Evolutionary conservation across 2,888 invertebrate genomes (phyloP).

Genomic region (Sclerodermus sp.): DNA sequence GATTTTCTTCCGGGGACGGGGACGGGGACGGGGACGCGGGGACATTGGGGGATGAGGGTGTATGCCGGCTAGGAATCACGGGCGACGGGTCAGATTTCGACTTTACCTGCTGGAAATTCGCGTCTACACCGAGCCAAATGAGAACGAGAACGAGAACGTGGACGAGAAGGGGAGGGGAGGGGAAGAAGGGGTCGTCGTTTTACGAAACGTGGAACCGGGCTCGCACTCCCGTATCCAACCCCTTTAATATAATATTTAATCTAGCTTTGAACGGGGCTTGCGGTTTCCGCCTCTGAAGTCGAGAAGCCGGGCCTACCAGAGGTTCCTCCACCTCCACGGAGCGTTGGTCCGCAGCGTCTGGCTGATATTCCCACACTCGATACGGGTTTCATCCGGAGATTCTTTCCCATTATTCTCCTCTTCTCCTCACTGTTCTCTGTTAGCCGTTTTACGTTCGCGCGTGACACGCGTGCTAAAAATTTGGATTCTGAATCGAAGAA

Average conservation of each 20-base stretch:
- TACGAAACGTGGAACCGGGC: constrained; percentile 39
- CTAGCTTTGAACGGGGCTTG: constrained; percentile 59
- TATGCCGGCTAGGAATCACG: no score
- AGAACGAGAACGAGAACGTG: constrained; percentile 9
- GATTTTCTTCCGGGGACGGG: no score
- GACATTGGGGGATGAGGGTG: no score
- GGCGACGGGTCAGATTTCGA: no score
- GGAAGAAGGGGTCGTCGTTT: constrained; percentile 17
- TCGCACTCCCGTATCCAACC: constrained; percentile 51
- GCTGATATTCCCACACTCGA: no score
- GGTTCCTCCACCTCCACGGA: constrained; percentile 28
- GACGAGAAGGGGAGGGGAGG: constrained; percentile 1
- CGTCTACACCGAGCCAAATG: constrained; percentile 16
- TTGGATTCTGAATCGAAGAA: no score
- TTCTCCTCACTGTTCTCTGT: constrained; percentile 9
- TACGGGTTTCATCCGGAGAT: no score
- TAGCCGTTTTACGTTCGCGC: not conserved
- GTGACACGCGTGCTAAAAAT: no score
- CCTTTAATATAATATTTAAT: constrained; percentile 59
- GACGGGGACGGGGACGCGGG: no score
- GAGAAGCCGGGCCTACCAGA: constrained; percentile 44
- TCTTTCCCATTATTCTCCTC: not conserved
- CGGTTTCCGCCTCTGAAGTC: constrained; percentile 54
- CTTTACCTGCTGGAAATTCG: constrained; percentile 17
- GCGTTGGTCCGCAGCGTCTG: constrained; percentile 6